phyloP scores from a whole-genome alignment of 1,140 invertebrate genomes.

The Hyphantria cunea region DNA sequence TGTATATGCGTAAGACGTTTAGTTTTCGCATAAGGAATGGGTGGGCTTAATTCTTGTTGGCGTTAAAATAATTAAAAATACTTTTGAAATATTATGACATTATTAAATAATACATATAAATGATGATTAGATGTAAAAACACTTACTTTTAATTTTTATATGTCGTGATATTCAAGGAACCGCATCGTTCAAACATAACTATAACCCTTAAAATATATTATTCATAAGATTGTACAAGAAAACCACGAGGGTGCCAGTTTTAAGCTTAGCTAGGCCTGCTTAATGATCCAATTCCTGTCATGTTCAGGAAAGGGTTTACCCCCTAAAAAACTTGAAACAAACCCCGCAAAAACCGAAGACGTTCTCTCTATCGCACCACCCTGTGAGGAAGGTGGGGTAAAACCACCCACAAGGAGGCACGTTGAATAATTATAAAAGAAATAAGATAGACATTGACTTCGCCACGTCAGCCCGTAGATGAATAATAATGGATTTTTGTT shows the following conservation, averaged over 20 bases:
- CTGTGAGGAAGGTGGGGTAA: conserved; percentile 31
- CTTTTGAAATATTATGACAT: too few species aligned
- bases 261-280: conserved; percentile 75
- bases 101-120: too few species aligned
- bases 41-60: too few species aligned
- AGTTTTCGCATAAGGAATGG: too few species aligned
- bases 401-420: conserved; percentile 48
- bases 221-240: conserved; percentile 48
- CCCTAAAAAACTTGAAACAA: conserved; percentile 82
- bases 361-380: conserved; percentile 57
- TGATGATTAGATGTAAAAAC: too few species aligned
- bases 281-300: conserved; percentile 81
- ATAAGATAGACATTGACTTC: conserved; percentile 80
- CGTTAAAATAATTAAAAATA: too few species aligned
- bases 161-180: conserved; percentile 10
- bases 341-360: conserved; percentile 80
- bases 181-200: conserved; percentile 27
- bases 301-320: conserved; percentile 80
- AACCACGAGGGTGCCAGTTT: conserved; percentile 56
- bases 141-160: conserved; percentile 2
- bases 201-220: conserved; percentile 50
- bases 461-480: conserved; percentile 70
- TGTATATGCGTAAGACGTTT: too few species aligned
- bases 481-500: conserved; percentile 78
- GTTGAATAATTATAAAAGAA: conserved; percentile 81